Conservation (phyloP, 1,140 invertebrate species). For the Hycleus phaleratus region DNA sequence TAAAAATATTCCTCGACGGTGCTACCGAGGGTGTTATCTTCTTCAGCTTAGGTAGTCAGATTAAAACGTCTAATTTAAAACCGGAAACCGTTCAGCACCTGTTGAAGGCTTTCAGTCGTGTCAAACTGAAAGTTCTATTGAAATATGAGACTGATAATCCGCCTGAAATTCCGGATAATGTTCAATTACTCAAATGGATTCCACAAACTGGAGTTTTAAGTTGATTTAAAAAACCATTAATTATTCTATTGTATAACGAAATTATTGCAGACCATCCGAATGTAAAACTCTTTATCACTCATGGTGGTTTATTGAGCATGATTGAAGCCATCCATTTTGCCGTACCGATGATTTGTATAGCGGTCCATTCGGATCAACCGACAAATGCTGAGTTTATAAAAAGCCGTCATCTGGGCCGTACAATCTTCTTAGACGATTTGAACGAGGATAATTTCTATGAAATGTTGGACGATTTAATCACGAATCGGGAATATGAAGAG, state of each 20-base stretch:
- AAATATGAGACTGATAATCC: slow-evolving; percentile 51
- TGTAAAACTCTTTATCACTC: slow-evolving; percentile 44
- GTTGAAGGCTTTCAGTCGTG: slow-evolving; percentile 43
- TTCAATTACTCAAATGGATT: slow-evolving; percentile 54
- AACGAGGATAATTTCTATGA: slow-evolving; percentile 6
- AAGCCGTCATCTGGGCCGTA: slow-evolving; percentile 16
- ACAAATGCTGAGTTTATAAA: slow-evolving; percentile 26
- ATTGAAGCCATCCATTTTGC: slow-evolving; percentile 43
- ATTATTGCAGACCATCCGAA: slow-evolving; percentile 50
- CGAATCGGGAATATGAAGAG: slow-evolving; percentile 27
- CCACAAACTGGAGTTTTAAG: slow-evolving; percentile 44
- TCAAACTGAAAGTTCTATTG: slow-evolving; percentile 54
- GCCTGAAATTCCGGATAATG: slow-evolving; percentile 49
- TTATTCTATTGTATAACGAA: neutral
- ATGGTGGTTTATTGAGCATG: slow-evolving; percentile 18
- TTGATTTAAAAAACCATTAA: slow-evolving; percentile 21
- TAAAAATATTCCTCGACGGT: slow-evolving; percentile 42
- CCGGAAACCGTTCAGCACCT: slow-evolving; percentile 38
- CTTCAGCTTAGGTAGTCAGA: slow-evolving; percentile 45
- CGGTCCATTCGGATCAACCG: slow-evolving; percentile 31
- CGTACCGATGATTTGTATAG: slow-evolving; percentile 43
- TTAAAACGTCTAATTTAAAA: slow-evolving; percentile 40
- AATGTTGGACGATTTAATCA: slow-evolving; percentile 7
- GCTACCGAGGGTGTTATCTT: slow-evolving; percentile 43
- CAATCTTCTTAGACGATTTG: neutral